Percentiles rank a stretch among this genome's conserved stretches.
These are phyloP conservation scores for Eubasilissa regina DNA, from an alignment of 1,140 invertebrate genomes.

Conservation along the genomic window DNA sequence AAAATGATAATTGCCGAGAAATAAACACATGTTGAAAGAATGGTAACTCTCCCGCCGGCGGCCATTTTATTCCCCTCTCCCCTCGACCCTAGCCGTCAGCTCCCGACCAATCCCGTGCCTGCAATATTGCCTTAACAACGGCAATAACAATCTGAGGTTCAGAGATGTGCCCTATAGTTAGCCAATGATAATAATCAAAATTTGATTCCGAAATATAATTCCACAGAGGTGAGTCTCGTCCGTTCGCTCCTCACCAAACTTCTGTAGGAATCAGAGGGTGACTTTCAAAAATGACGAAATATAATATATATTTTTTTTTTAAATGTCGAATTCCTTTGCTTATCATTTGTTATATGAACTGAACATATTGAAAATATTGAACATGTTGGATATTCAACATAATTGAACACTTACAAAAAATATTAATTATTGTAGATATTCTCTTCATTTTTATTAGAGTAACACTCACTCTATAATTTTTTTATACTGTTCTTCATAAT, in stretches of 20 bases:
- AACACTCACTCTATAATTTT: too few species aligned
- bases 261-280: conserved; percentile 24
- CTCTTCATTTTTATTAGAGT: too few species aligned
- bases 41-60: conserved; percentile 39
- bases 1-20: conserved; percentile 45
- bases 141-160: conserved; percentile 55
- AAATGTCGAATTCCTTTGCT: too few species aligned
- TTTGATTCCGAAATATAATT: conserved; percentile 61
- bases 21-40: conserved; percentile 47
- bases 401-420: too few species aligned
- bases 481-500: too few species aligned
- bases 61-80: conserved; percentile 24
- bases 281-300: not conserved
- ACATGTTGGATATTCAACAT: too few species aligned
- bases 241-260: conserved; percentile 28
- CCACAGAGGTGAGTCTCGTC: conserved; percentile 42
- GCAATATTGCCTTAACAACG: conserved; percentile 39
- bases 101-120: conserved; percentile 12
- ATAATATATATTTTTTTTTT: not conserved
- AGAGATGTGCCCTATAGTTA: conserved; percentile 59
- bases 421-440: too few species aligned
- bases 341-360: too few species aligned
- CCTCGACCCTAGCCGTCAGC: not conserved
- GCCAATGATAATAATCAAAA: conserved; percentile 60
- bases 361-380: too few species aligned